Evolutionary conservation across 2,888 invertebrate species (phyloP), one percentile per base, ranked within the genome.

Genomic region (Ochropacha duplaris): DNA sequence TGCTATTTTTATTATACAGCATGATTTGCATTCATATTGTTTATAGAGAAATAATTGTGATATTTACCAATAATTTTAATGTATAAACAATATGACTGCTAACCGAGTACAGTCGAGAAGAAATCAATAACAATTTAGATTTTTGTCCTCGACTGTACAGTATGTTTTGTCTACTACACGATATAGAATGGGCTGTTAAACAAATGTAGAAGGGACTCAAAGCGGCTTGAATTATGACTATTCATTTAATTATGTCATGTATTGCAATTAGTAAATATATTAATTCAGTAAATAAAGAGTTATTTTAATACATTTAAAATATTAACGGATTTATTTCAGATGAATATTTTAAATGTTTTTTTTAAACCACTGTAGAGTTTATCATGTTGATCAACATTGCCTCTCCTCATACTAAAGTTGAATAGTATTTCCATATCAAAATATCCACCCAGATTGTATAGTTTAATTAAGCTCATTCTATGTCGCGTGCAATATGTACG

Each of bases 401-500:
- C n/a, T n/a, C n/a, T n/a, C n/a, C n/a, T 24, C 24, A 24, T 24
- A 4, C 24, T 24, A 4, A 24, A 24, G 5, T 4, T 4, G 2
- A 24, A 4, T 24, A 24, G 24, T 24, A 24, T 24, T 24, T 24
- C 24, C 2, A 24, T 5, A 24, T 24, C 24, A 2, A 24, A 24
- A 24, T 24, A 24, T 24, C 24, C 24, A 5, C 24, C 5, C n/a
- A 36, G 2, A 14, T 12, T 4, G 5, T 4, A 4, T 36, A 5
- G 36, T 36, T 36, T 36, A 36, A 36, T n/a, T 9, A 36, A 44
- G 44, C 19, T 44, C 19, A 44, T 44, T 44, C 44, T 2, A 9
- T 19, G 59, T 55, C 28, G 54, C 49, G 54, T 39, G 55, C 54
- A 51, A 49, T 55, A 14, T 31, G 58, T 54, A 50, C 50, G 44